Base-by-base conservation (phyloP, 2,888 invertebrate genomes). In the Xestoiulus laeticollis region DNA sequence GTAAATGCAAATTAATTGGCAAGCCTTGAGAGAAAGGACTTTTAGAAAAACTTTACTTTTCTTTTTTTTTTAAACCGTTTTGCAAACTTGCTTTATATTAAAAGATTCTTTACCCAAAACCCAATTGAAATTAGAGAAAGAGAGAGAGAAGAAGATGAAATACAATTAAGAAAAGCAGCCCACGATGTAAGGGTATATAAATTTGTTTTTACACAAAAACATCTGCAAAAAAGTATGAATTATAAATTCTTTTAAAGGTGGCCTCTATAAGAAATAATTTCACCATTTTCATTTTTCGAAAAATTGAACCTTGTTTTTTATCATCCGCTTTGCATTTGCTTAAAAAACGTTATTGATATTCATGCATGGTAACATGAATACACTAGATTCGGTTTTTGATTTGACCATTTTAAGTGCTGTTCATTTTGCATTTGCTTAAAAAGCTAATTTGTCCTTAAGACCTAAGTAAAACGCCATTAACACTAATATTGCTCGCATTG, bases 1-100 rank as follows among this genome's bases (percentile, higher is more conserved):
- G 68, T 68, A 68, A 68, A 68, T 68, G n/a, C 68, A n/a, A 26
- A 68, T 68, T 68, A 68, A 68, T 68, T 68, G 68, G 68, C 26
- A 68, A 68, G 68, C 68, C 26, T 19, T n/a, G n/a, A 68, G 68
- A 4, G 26, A 26, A 68, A 68, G 68, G 68, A 26, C n/a, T 68
- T 68, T 10, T 12, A 26, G 12, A 68, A n/a, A 8, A 68, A 68
- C n/a, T 26, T 68, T 10, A 26, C 26, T 26, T 26, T 59, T 48
- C 16, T 43, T 8, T 26, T 26, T 22, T 22, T 26, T 26, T 26
- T 26, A 6, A 19, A 48, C 16, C 48, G 16, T 14, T 48, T 48
- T 48, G 48, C 48, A 48, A 48, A 16, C 48, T 16, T 48, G 48
- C 48, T 48, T 48, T 48, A 48, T 48, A 4, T 14, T 44, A 44